These are phyloP conservation scores for Ichneumoninae sp. DNA, from an alignment of 2,888 invertebrate species.

Conservation along the genomic window DNA sequence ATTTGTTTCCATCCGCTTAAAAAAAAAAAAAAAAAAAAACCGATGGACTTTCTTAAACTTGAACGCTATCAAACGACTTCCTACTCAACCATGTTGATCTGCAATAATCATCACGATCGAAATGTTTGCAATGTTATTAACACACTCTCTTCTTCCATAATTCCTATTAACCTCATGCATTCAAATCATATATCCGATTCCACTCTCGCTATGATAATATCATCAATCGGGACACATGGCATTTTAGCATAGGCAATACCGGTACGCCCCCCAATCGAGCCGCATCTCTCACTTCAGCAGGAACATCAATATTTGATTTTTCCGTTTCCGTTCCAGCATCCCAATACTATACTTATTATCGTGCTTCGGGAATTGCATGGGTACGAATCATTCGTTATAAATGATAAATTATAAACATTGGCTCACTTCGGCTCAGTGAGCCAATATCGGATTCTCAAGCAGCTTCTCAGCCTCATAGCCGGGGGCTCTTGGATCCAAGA, in stretches of 20 bases:
- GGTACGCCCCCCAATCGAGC: not conserved
- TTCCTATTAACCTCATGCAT: not conserved
- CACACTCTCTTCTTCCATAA: not conserved
- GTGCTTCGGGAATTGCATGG: not conserved
- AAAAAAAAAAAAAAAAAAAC: no score
- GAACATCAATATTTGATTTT: not conserved
- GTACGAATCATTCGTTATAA: conserved; percentile 13
- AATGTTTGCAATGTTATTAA: not conserved
- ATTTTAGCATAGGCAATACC: not conserved
- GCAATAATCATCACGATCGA: not conserved
- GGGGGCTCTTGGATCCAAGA: conserved; percentile 29
- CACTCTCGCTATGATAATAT: not conserved
- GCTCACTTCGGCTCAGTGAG: not conserved
- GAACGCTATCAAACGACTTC: not conserved
- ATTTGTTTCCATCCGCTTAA: no score
- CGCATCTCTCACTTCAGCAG: not conserved
- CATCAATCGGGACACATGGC: not conserved
- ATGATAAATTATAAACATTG: conserved; percentile 45
- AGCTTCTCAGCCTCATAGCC: conserved; percentile 29
- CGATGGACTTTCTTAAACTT: not conserved
- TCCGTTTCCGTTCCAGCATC: not conserved
- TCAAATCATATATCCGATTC: not conserved
- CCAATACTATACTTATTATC: not conserved
- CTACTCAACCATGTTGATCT: not conserved
- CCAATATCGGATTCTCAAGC: conserved; percentile 35